Conservation (phyloP, 2,797 vertebrate species). For the Eidolon dupreanum region DNA sequence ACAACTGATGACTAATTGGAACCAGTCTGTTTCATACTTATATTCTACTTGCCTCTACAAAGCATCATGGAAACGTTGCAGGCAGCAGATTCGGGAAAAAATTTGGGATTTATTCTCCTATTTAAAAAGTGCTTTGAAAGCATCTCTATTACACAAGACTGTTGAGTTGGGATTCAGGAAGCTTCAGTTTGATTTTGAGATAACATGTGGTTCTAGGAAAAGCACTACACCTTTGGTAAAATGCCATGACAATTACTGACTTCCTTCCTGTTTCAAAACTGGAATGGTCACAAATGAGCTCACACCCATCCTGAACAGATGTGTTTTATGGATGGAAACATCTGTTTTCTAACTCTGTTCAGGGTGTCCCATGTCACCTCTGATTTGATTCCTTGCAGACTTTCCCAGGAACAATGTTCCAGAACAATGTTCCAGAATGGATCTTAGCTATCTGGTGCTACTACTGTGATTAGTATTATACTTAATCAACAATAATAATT, state of each 20-base stretch:
- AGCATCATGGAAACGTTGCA: neutral
- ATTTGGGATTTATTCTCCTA: neutral
- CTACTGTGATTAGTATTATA: neutral
- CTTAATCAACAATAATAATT: neutral
- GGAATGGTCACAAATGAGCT: neutral
- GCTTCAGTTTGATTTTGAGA: neutral
- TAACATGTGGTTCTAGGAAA: neutral
- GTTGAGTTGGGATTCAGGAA: neutral
- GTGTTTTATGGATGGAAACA: neutral
- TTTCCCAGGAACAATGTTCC: neutral
- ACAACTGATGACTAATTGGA: neutral
- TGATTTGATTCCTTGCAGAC: neutral
- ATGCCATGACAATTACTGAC: neutral
- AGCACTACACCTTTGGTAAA: conserved; percentile 23
- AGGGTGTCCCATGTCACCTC: neutral
- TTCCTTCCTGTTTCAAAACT: neutral
- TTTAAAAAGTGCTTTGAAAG: neutral
- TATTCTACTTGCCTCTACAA: neutral
- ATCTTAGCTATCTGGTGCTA: neutral
- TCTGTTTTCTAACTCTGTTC: neutral
- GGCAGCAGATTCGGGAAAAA: neutral
- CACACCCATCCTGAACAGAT: neutral
- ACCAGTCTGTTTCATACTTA: neutral
- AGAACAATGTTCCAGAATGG: neutral
- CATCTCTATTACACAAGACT: conserved; percentile 30